Percentiles rank a stretch among this genome's conserved stretches.
Conservation (phyloP, 2,888 invertebrate species). For the Mythimna loreyi region DNA sequence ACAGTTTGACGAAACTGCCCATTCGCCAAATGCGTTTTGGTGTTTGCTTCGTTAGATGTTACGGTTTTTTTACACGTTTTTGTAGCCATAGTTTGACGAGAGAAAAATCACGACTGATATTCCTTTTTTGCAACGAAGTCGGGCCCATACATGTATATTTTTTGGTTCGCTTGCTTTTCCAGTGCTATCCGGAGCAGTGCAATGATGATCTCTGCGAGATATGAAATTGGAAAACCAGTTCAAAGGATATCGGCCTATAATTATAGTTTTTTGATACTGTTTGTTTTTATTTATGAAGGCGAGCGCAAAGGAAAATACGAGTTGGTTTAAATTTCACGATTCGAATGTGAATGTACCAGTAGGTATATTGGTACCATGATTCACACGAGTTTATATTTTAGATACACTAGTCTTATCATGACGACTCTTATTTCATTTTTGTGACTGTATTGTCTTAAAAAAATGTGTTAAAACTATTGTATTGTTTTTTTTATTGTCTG, state of each 20-base stretch:
- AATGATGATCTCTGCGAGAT: constrained; percentile 35
- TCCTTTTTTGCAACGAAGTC: constrained; percentile 46
- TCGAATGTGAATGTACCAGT: too few relatives aligned
- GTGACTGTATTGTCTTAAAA: neutral
- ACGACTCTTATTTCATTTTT: neutral
- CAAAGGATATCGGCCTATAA: constrained; percentile 40
- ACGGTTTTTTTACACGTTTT: constrained; percentile 71
- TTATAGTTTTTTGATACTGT: constrained; percentile 27
- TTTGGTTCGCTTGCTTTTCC: constrained; percentile 36
- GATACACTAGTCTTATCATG: too few relatives aligned
- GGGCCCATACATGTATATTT: constrained; percentile 31
- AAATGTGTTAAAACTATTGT: too few relatives aligned
- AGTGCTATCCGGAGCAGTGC: constrained; percentile 1
- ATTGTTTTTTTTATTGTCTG: neutral
- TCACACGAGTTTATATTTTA: neutral
- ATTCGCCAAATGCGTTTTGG: constrained; percentile 75
- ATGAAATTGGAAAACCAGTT: constrained; percentile 46
- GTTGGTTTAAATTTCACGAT: neutral
- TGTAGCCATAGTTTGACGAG: constrained; percentile 68
- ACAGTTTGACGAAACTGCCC: constrained; percentile 68
- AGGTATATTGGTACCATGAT: neutral
- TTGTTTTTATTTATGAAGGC: constrained; percentile 3
- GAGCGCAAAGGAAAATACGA: constrained; percentile 6
- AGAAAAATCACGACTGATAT: constrained; percentile 52
- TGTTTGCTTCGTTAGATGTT: constrained; percentile 84